phyloP scores from a whole-genome alignment of 2,797 vertebrate genomes.

The Anguilla pacifica region DNA sequence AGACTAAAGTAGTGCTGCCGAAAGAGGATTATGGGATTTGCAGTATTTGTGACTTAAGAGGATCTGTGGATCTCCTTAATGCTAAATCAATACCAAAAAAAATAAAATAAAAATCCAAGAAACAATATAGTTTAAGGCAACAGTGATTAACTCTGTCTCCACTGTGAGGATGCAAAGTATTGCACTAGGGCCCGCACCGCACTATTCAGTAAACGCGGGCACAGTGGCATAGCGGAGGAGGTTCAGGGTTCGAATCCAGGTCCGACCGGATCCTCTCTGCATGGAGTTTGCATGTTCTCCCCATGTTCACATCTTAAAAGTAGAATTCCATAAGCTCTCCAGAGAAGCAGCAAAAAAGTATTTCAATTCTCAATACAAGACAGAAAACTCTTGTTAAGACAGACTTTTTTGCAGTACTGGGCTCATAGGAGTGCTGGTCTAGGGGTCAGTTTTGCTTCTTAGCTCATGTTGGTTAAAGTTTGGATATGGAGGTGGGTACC shows the following conservation, averaged over 20 bases:
- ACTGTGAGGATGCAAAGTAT: background rate
- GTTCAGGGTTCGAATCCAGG: no score
- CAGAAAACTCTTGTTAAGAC: no score
- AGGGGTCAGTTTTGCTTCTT: background rate
- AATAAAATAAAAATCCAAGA: background rate
- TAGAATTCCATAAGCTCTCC: no score
- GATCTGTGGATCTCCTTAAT: conserved; percentile 57
- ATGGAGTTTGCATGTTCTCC: no score
- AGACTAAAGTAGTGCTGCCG: conserved; percentile 58
- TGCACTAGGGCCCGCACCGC: background rate
- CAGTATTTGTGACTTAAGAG: conserved; percentile 64
- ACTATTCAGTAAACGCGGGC: background rate
- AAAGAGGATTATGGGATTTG: conserved; percentile 75
- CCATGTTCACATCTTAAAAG: no score
- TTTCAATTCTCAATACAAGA: no score
- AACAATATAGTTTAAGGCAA: background rate
- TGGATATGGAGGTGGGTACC: background rate
- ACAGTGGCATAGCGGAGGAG: no score
- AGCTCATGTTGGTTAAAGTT: background rate
- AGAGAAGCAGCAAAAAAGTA: no score
- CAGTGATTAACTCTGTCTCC: background rate
- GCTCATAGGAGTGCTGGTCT: background rate
- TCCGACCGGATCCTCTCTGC: no score
- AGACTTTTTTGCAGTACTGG: no score
- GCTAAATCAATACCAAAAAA: conserved; percentile 39